These are phyloP conservation scores for Lithophane ornitopus DNA, from an alignment of 2,888 invertebrate genomes.

Conservation along the genomic window DNA sequence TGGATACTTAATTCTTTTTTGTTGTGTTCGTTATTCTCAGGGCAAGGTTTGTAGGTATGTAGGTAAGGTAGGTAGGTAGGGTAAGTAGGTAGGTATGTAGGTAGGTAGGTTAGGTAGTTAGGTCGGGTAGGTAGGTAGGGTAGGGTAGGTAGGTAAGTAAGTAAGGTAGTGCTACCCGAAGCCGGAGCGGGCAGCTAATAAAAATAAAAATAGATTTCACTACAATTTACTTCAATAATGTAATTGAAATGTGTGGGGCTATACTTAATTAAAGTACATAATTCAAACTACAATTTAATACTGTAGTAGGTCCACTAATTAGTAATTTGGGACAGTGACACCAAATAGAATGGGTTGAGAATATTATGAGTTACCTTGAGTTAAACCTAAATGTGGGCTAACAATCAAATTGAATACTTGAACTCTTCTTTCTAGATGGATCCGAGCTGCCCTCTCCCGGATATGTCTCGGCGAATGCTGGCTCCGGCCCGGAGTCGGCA, in stretches of 20 bases:
- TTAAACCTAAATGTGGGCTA: background rate
- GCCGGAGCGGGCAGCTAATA: too few species aligned
- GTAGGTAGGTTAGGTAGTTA: too few species aligned
- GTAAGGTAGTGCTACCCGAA: too few species aligned
- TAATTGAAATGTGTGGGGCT: background rate
- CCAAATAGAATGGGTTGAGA: background rate
- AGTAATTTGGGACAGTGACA: background rate
- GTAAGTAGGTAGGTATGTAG: too few species aligned
- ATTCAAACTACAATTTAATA: background rate
- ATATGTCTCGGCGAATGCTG: conserved; percentile 87
- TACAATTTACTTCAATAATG: background rate
- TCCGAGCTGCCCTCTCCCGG: conserved; percentile 85
- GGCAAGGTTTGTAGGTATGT: too few species aligned
- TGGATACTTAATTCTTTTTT: too few species aligned
- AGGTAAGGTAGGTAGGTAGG: too few species aligned
- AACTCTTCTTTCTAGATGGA: conserved; percentile 76
- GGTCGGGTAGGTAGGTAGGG: too few species aligned
- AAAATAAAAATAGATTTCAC: background rate
- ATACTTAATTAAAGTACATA: conserved; percentile 1
- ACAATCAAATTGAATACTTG: background rate
- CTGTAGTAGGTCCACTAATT: background rate
- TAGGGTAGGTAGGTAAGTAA: too few species aligned
- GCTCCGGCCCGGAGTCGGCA: conserved; percentile 87
- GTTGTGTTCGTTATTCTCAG: too few species aligned
- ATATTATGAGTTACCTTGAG: background rate